A percentile compares a stretch with the other conserved stretches of the same genome.
Conservation (phyloP, 2,888 invertebrate species). For the Tromatobia lineatoria region DNA sequence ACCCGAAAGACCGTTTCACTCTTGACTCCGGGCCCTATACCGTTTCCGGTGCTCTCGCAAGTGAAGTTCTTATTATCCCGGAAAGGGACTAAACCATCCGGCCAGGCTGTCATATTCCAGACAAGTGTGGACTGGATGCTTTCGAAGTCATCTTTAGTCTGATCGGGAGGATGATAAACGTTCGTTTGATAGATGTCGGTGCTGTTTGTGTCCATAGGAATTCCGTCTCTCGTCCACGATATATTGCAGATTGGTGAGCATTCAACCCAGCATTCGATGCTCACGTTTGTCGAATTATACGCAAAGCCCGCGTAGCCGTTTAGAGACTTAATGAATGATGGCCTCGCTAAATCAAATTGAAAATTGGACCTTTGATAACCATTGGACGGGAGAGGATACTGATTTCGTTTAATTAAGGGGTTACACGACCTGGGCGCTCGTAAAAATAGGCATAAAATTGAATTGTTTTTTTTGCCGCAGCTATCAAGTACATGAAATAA, state of each 20-base stretch:
- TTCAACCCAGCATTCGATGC: conserved; percentile 94
- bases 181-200: conserved; percentile 89
- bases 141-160: conserved; percentile 94
- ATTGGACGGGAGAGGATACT: background rate
- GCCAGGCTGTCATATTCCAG: conserved; percentile 96
- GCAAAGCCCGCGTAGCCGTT: conserved; percentile 93
- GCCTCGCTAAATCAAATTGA: conserved; percentile 89
- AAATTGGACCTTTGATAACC: conserved; percentile 3
- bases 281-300: conserved; percentile 90
- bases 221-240: conserved; percentile 93
- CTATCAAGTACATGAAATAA: too few relatives aligned
- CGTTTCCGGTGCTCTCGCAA: conserved; percentile 92
- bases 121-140: conserved; percentile 95
- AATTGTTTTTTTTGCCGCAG: too few relatives aligned
- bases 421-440: too few relatives aligned
- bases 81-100: conserved; percentile 91
- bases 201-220: conserved; percentile 87
- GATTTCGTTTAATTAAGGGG: background rate
- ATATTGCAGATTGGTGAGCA: conserved; percentile 95
- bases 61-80: conserved; percentile 92
- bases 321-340: conserved; percentile 94
- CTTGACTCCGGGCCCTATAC: conserved; percentile 92
- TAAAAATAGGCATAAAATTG: too few relatives aligned
- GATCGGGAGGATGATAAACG: conserved; percentile 90
- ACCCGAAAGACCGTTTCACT: conserved; percentile 95